Base-by-base conservation (phyloP, 2,888 invertebrate species). In the Aleiodes leptofemur region DNA sequence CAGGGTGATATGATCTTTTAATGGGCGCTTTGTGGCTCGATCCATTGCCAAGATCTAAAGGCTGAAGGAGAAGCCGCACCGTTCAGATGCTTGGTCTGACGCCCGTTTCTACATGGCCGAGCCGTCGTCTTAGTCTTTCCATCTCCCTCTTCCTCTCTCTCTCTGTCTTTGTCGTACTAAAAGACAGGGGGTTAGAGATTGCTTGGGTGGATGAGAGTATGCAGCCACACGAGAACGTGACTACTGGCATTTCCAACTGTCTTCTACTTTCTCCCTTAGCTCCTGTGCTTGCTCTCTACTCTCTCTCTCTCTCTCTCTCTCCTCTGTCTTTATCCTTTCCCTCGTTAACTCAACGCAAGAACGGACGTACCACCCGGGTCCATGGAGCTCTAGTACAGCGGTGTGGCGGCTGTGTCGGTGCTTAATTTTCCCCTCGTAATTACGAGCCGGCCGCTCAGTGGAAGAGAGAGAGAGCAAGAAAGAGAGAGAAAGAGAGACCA, bases 351-450 rank as follows among this genome's bases (percentile, higher is more conserved):
- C 72, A 61, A 55, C 72, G 70, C 69, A 80, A 79, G 80, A 83
- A 84, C 80, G 82, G 83, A 82, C 83, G 82, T 81, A 84, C 84
- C 82, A 86, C 86, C 86, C 86, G 81, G 82, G 66, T 73, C 38
- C 68, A 70, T 76, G 57, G 69, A 43, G 43, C 11, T 43, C 43
- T 50, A 34, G 34, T 34, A 57, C 31, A 57, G 48, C 38, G 23
- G 56, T 76, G 77, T 76, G 82, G 83, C 86, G 88, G 88, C 88
- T 90, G 89, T 86, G 87, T 87, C 84, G 89, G 88, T 89, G 88
- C 90, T 90, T 90, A 90, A 90, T 90, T 90, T 89, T 86, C 88
- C 88, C 88, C 86, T 86, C 87, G 90, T 90, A 90, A 90, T 90
- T 90, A 90, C 89, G 87, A 31, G 31, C 31, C 85, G 87, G 84